Base-by-base conservation (phyloP, 2,113 vertebrate species). In the Epinephelus lanceolatus region DNA sequence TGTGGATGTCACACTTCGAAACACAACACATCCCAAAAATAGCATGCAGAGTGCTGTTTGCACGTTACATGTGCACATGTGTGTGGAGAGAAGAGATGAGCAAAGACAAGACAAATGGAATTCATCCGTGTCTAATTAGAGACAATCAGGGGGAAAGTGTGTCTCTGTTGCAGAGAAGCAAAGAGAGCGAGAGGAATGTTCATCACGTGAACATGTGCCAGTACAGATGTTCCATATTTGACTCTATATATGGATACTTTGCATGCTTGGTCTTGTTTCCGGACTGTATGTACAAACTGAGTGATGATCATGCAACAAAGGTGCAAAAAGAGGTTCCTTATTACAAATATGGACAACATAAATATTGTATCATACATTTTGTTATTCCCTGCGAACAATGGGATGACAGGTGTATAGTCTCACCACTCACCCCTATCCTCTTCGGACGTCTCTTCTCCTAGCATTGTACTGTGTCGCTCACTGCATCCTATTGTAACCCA, bases 81-180 rank as follows among this genome's bases (percentile, higher is more conserved):
- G 61, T 27, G 83, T 70, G 80, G 53, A 55, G 51, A 55, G 70
- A 77, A 69, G 37, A 80, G 57, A 80, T 0, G 7, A 47, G 80
- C 57, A 66, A 76, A 81, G 77, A 60, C 53, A 85, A 74, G 87
- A 85, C 63, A 81, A 85, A 83, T 83, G 84, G 74, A 83, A 89
- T 82, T 88, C 89, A 90, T 76, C 82, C 85, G 30, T 85, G 83
- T 90, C 85, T 85, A 90, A 92, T 90, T 84, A 71, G 65, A 77
- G 40, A 91, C 83, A 81, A 72, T 71, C 61, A 90, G 63, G 83
- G 67, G 61, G 80, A 88, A 88, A 83, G 78, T 62, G 30, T 40
- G 86, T 42, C 49, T 91, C 40, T 72, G 63, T 66, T 67, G 53
- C 66, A 71, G 63, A 60, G 71, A 83, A 69, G 62, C 45, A 85